phyloP scores from a whole-genome alignment of 2,113 vertebrate species.

The Hippocampus guttulatus region DNA sequence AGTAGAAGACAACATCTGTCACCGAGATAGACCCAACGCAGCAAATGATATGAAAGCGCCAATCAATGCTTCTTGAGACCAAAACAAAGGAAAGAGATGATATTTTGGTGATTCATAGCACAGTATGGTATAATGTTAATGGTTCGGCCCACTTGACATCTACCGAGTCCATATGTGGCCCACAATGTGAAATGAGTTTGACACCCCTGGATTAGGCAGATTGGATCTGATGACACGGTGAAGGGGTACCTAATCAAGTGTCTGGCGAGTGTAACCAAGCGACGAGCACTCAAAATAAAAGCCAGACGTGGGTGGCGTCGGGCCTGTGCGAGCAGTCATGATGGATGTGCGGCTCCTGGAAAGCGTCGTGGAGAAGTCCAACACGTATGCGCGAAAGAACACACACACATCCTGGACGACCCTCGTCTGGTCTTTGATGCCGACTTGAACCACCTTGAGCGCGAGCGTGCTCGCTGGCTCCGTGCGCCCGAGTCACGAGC shows the following conservation, averaged over 20 bases:
- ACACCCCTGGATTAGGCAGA: too few species aligned
- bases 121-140: too few species aligned
- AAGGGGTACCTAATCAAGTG: neutral
- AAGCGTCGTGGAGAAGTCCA: conserved; percentile 6
- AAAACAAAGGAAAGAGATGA: too few species aligned
- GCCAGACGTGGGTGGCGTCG: conserved; percentile 17
- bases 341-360: conserved; percentile 28
- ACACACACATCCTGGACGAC: conserved; percentile 11
- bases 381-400: conserved; percentile 31
- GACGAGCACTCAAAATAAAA: conserved; percentile 1
- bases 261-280: neutral
- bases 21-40: too few species aligned
- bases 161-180: too few species aligned
- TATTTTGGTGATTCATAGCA: too few species aligned
- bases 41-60: too few species aligned
- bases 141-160: too few species aligned
- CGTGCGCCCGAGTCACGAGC: neutral
- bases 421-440: conserved; percentile 50
- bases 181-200: too few species aligned
- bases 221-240: neutral
- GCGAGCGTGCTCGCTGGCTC: neutral
- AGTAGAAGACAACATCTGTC: too few species aligned
- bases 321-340: conserved; percentile 2
- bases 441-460: conserved; percentile 51
- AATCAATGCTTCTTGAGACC: too few species aligned